phyloP scores from a whole-genome alignment of 2,797 vertebrate species.

The Propithecus perrieri region DNA sequence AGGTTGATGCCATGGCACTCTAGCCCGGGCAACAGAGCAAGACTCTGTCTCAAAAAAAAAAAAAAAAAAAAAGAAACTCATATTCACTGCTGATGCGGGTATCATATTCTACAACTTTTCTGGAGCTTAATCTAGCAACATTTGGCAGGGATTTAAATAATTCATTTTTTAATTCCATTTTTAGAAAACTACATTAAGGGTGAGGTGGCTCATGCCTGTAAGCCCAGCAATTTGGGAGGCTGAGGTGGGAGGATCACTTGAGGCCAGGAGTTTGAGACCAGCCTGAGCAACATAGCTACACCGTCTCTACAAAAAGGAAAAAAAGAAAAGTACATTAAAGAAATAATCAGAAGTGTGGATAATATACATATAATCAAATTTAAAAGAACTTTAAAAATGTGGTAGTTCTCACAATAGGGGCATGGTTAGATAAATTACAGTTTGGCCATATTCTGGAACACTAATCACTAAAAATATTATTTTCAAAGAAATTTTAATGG shows the following conservation, averaged over 20 bases:
- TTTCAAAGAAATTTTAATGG: conserved; percentile 35
- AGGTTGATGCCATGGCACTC: too few species aligned
- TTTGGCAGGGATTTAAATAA: conserved; percentile 16
- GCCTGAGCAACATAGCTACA: not conserved
- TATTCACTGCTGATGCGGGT: not conserved
- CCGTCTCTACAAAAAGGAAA: not conserved
- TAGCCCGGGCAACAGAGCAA: too few species aligned
- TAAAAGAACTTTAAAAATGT: conserved; percentile 34
- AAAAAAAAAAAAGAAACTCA: not conserved
- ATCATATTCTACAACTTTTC: conserved; percentile 24
- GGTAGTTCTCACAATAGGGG: not conserved
- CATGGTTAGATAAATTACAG: not conserved
- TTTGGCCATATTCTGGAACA: not conserved
- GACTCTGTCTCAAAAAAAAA: too few species aligned
- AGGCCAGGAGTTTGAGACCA: not conserved
- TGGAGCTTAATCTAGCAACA: not conserved
- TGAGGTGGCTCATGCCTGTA: not conserved
- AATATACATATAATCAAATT: not conserved
- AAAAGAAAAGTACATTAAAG: not conserved
- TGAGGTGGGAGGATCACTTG: not conserved
- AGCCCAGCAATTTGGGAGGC: not conserved
- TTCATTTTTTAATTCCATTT: conserved; percentile 29
- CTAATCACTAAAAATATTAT: conserved; percentile 5
- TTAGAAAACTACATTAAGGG: not conserved
- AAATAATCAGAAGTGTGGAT: conserved; percentile 23